Conservation (phyloP, 2,113 vertebrate genomes). For the Australoheros scitulus region DNA sequence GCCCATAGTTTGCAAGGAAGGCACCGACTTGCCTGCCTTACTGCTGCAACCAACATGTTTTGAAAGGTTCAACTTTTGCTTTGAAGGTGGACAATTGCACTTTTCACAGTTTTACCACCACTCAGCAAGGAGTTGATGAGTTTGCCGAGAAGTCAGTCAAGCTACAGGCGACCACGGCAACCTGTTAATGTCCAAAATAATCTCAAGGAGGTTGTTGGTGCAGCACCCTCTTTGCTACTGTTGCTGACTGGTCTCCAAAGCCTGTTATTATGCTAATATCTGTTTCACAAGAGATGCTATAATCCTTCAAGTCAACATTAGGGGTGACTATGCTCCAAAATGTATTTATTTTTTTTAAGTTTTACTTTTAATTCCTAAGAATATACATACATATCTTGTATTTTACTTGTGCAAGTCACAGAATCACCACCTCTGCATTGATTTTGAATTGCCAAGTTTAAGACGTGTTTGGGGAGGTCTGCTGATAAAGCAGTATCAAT, state of each 20-base stretch:
- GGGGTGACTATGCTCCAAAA: neutral
- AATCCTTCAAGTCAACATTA: neutral
- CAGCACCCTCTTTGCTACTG: neutral
- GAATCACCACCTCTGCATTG: neutral
- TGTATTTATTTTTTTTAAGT: neutral
- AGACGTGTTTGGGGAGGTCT: slow-evolving; percentile 8
- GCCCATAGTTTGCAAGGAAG: neutral
- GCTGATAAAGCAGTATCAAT: neutral
- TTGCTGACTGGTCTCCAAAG: neutral
- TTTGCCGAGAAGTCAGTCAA: neutral
- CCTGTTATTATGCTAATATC: neutral
- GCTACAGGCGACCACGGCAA: neutral
- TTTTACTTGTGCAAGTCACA: slow-evolving; percentile 8
- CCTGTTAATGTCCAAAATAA: neutral
- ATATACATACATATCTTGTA: neutral
- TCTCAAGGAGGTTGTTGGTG: neutral
- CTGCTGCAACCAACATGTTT: neutral
- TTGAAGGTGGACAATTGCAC: neutral
- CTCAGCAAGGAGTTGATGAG: neutral
- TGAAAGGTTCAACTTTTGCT: rapidly evolving
- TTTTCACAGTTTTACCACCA: neutral
- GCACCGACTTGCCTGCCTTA: neutral
- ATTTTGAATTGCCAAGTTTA: slow-evolving; percentile 22
- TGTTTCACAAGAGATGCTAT: neutral
- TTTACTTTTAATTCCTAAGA: neutral